Base-by-base conservation (phyloP, 2,113 vertebrate species). In the Archocentrus centrarchus region DNA sequence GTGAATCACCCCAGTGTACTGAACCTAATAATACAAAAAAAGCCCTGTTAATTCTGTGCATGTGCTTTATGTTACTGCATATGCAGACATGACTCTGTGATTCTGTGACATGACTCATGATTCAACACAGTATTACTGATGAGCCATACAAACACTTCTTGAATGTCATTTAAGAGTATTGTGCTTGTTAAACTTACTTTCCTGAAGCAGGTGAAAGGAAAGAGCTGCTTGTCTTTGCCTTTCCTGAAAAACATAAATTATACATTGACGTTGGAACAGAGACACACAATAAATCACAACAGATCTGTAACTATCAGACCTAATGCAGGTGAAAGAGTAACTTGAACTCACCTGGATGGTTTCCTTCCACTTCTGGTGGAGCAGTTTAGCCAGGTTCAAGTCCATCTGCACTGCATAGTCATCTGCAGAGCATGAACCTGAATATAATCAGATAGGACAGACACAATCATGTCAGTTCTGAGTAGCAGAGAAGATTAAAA, bases 361-460 rank as follows among this genome's bases (percentile, higher is more conserved):
- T 89, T 98, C 97, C 93, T 98, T 99, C 98, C 98, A 99, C 92
- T 97, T 99, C 88, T 98, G 97, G 94, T 99, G 97, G 77, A 99
- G 97, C 83, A 97, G 95, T 95, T 96, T 97, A 84, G 98, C 98
- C 91, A 99, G 93, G 91, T 96, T 97, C 87, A 99, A 94, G 93
- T 99, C 98, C 95, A 99, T 98, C 84, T 97, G 96, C 87, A 99
- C 97, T 47, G 96, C 94, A 91, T 96, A 98, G 88, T 99, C 98
- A 75, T 99, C 98, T 86, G 93, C 66, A 59, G 96, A 97, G 88
- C 98, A 95, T 5, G 93, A 93, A 27, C 95, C 98, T 99, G 92
- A 87, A 82, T 17, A 68, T 59, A 77, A 79, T 39, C 15, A 78
- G 27, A 83, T 35, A 59, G 37, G 32, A 76, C 1, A 63, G 3